Evolutionary conservation across 2,888 invertebrate species (phyloP).

Genomic region (Nephrotoma flavescens): DNA sequence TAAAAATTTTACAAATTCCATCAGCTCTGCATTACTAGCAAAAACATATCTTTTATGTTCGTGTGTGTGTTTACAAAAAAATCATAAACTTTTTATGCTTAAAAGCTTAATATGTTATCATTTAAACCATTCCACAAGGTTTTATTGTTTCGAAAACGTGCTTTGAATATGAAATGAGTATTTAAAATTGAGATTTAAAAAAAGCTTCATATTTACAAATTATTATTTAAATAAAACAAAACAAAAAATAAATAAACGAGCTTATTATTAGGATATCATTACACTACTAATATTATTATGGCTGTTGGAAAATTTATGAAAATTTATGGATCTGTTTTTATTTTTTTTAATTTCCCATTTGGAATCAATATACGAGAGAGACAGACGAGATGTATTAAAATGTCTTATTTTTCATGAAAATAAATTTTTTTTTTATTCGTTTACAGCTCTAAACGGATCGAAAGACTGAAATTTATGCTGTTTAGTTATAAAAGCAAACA

Average conservation of each 20-base stretch:
- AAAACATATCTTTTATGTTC: too few relatives aligned
- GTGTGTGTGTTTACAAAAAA: too few relatives aligned
- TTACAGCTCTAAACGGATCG: too few relatives aligned
- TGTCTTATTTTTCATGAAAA: neutral
- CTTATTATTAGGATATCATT: neutral
- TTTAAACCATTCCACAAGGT: neutral
- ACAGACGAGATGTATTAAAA: neutral
- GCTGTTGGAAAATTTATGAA: neutral
- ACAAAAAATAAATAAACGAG: neutral
- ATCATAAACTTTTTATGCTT: too few relatives aligned
- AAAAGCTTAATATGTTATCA: neutral
- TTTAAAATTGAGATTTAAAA: neutral
- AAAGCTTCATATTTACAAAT: neutral
- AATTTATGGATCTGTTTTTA: neutral
- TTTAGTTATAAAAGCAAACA: neutral
- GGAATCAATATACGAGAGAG: neutral
- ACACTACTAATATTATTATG: neutral
- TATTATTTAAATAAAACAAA: neutral
- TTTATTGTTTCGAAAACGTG: neutral
- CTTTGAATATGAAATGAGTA: neutral
- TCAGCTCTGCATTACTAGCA: too few relatives aligned
- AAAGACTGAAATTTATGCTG: neutral
- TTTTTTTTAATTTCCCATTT: neutral
- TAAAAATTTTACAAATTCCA: too few relatives aligned
- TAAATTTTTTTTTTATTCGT: neutral